A percentile compares a stretch with the other conserved stretches of the same genome.
Evolutionary conservation across 2,888 invertebrate species (phyloP).

Genomic region (Sericinus montela): DNA sequence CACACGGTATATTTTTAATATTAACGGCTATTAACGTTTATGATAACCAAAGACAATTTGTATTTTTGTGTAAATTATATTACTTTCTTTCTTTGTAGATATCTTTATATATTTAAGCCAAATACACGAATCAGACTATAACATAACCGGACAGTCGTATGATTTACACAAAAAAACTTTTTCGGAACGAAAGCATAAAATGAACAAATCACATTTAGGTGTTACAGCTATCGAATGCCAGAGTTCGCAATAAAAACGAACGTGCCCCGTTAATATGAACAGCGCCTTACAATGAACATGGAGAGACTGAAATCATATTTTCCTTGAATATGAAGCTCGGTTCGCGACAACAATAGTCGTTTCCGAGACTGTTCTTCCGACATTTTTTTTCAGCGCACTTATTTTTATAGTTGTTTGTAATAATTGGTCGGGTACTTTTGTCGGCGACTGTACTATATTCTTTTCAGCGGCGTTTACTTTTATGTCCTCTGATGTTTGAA

Average conservation of each 20-base stretch:
- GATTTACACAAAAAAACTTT: neutral
- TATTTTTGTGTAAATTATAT: no score
- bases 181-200: slow-evolving; percentile 11
- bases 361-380: slow-evolving; percentile 41
- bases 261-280: slow-evolving; percentile 22
- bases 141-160: no score
- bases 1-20: no score
- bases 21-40: no score
- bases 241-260: slow-evolving; percentile 40
- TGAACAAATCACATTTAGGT: slow-evolving; percentile 39
- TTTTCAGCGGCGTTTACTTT: slow-evolving; percentile 1
- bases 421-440: slow-evolving; percentile 23
- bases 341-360: slow-evolving; percentile 37
- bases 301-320: slow-evolving; percentile 47
- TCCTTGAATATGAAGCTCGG: slow-evolving; percentile 45
- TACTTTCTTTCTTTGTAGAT: no score
- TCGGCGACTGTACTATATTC: slow-evolving; percentile 14
- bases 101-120: no score
- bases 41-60: no score
- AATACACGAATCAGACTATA: no score
- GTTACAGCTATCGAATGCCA: slow-evolving; percentile 28
- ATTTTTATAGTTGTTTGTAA: slow-evolving; percentile 26
- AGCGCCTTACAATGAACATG: slow-evolving; percentile 34
- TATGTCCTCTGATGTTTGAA: slow-evolving; percentile 2
- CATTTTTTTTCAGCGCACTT: slow-evolving; percentile 29